A percentile compares a stretch with the other conserved stretches of the same genome.
Conservation (phyloP, 2,888 invertebrate genomes). For the Melinaea menophilus region DNA sequence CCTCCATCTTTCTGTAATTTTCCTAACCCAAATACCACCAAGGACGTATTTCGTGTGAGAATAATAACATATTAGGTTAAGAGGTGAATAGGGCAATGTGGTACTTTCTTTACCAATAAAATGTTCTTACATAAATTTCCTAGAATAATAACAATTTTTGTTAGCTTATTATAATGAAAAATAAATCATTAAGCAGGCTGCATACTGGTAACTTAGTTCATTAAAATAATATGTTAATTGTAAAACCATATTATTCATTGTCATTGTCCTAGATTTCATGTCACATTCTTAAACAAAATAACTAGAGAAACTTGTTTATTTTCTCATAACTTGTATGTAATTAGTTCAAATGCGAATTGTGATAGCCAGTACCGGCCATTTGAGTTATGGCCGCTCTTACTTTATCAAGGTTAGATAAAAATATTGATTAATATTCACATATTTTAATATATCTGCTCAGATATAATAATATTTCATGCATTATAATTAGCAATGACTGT, state of each 20-base stretch:
- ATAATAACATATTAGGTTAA: conserved; percentile 31
- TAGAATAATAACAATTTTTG: too few species aligned
- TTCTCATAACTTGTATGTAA: conserved; percentile 21
- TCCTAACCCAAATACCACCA: conserved; percentile 69
- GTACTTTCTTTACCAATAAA: neutral
- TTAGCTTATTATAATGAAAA: too few species aligned
- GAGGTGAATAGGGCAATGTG: neutral
- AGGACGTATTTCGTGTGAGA: conserved; percentile 59
- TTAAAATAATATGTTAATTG: too few species aligned
- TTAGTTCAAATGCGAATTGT: conserved; percentile 33
- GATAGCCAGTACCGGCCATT: conserved; percentile 3
- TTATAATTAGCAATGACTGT: too few species aligned
- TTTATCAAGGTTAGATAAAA: conserved; percentile 26
- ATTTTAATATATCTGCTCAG: too few species aligned
- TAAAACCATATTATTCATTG: too few species aligned
- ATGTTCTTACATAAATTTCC: too few species aligned
- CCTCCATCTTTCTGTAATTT: conserved; percentile 62
- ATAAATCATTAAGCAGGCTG: too few species aligned
- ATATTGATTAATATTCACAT: conserved; percentile 22
- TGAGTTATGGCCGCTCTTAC: conserved; percentile 19
- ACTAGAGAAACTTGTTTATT: conserved; percentile 27
- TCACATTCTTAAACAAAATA: conserved; percentile 23
- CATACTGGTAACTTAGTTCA: too few species aligned
- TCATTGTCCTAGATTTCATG: too few species aligned
- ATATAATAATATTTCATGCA: too few species aligned